A percentile compares a stretch with the other conserved stretches of the same genome.
These are phyloP conservation scores for Ferrisia virgata DNA, from an alignment of 2,888 invertebrate genomes.

Conservation along the genomic window DNA sequence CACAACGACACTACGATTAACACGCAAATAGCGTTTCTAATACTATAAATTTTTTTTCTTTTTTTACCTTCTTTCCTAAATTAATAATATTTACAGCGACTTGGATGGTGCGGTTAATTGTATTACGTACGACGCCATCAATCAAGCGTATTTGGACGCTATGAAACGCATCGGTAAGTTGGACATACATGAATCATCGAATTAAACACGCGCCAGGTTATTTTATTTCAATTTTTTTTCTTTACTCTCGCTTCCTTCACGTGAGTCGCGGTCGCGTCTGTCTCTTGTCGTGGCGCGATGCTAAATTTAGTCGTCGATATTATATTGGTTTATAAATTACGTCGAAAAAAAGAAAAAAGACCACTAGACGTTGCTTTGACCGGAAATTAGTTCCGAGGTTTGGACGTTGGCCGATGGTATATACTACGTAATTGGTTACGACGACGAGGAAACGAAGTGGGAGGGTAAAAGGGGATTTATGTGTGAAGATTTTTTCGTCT, in stretches of 20 bases:
- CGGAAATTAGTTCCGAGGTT: neutral
- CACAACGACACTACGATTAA: neutral
- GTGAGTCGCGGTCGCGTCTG: no score
- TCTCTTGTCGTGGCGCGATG: neutral
- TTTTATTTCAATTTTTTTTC: neutral
- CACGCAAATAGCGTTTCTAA: neutral
- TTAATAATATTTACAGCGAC: conserved; percentile 37
- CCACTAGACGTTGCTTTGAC: neutral
- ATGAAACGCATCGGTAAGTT: conserved; percentile 83
- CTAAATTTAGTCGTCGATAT: neutral
- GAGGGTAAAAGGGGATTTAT: neutral
- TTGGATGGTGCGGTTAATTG: conserved; percentile 45
- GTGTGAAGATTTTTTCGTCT: neutral
- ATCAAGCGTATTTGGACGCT: conserved; percentile 82
- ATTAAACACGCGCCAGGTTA: neutral
- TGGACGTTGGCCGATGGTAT: no score
- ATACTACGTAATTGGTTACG: no score
- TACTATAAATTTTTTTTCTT: neutral
- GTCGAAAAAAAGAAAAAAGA: neutral
- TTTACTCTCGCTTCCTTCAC: neutral
- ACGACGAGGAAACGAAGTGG: no score
- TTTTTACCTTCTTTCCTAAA: no score
- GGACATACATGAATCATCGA: conserved; percentile 2
- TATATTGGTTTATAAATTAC: neutral
- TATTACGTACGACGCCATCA: conserved; percentile 85